Percentiles rank a stretch among this genome's conserved stretches.
phyloP scores from a whole-genome alignment of 1,140 invertebrate species.

The Hyles euphorbiae region DNA sequence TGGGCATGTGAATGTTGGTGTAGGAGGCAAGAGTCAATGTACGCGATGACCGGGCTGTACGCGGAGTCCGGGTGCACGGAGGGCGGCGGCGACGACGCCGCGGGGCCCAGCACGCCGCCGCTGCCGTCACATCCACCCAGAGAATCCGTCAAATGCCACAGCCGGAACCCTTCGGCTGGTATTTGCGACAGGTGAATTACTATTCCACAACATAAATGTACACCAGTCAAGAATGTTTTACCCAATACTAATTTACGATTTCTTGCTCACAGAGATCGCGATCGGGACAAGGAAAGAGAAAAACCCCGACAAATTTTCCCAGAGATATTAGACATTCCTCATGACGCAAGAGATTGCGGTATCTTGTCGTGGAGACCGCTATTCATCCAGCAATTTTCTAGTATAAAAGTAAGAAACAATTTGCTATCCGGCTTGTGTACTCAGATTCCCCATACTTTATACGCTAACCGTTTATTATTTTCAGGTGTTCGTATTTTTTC shows the following conservation, averaged over 20 bases:
- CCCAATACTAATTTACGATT: no score
- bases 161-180: conserved; percentile 83
- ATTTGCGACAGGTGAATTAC: conserved; percentile 79
- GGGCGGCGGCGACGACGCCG: conserved; percentile 62
- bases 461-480: conserved; percentile 60
- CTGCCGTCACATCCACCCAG: conserved; percentile 55
- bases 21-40: conserved; percentile 89
- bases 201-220: neutral
- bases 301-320: conserved; percentile 75
- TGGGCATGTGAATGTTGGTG: neutral
- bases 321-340: conserved; percentile 79
- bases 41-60: conserved; percentile 90
- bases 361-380: conserved; percentile 87
- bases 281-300: conserved; percentile 76
- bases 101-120: conserved; percentile 56
- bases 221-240: no score
- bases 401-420: conserved; percentile 82
- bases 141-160: conserved; percentile 82
- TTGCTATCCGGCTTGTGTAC: neutral
- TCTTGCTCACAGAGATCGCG: conserved; percentile 52
- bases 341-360: conserved; percentile 85
- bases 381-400: conserved; percentile 88
- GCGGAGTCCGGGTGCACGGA: conserved; percentile 80
- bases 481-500: conserved; percentile 93
- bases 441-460: neutral